Percentiles rank a stretch among this genome's conserved stretches.
Conservation (phyloP, 2,888 invertebrate species). For the Halictus quadricinctus region DNA sequence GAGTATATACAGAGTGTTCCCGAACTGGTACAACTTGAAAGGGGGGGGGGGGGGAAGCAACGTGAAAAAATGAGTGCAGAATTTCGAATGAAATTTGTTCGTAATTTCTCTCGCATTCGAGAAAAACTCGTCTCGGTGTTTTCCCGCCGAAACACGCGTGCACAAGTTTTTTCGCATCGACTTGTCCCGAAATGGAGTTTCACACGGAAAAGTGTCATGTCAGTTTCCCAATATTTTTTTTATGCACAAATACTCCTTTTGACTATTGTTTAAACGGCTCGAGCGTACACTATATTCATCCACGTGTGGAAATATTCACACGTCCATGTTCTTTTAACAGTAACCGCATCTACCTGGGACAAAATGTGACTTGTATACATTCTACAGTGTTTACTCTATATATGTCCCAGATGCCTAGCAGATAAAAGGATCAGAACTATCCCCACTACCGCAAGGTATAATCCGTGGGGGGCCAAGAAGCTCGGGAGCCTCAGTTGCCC, state of each 20-base stretch:
- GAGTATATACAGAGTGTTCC: not conserved
- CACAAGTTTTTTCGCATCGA: not conserved
- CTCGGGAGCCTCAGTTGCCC: too few relatives aligned
- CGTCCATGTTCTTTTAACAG: too few relatives aligned
- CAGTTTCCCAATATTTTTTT: not conserved
- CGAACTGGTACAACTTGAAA: not conserved
- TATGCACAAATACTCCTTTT: not conserved
- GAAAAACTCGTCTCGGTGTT: not conserved
- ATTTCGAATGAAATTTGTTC: constrained; percentile 1
- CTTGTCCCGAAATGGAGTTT: not conserved
- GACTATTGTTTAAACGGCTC: not conserved
- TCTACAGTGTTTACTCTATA: too few relatives aligned
- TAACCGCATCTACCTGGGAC: too few relatives aligned
- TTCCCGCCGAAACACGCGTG: not conserved
- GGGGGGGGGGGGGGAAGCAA: not conserved
- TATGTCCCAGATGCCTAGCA: too few relatives aligned
- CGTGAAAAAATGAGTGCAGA: not conserved
- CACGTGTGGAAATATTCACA: not conserved
- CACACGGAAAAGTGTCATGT: not conserved
- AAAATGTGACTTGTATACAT: too few relatives aligned
- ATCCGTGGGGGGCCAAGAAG: too few relatives aligned
- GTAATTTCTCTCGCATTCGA: not conserved
- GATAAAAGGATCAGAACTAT: too few relatives aligned
- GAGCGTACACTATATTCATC: not conserved
- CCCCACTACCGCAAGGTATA: too few relatives aligned